Percentiles rank a stretch among this genome's conserved stretches.
These are phyloP conservation scores for Meloidogyne floridensis DNA, from an alignment of 1,140 invertebrate species.

Conservation along the genomic window DNA sequence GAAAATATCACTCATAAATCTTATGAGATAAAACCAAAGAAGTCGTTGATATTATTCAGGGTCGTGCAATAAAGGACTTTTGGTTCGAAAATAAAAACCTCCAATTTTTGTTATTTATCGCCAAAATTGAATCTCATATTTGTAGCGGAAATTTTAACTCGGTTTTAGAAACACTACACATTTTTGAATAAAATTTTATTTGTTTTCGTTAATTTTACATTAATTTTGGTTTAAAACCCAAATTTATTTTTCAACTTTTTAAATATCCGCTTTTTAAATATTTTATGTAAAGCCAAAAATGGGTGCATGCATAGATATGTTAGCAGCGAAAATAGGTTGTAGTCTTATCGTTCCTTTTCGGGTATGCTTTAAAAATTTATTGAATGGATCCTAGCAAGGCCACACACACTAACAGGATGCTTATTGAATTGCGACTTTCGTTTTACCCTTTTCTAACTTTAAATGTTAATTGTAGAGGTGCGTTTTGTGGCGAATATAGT, in stretches of 20 bases:
- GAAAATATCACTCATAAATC: slow-evolving; percentile 1
- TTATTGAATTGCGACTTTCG: too few species aligned
- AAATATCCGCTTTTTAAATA: background rate
- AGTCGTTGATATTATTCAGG: background rate
- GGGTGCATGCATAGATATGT: background rate
- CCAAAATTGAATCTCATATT: background rate
- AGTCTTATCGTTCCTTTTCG: background rate
- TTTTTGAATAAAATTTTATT: slow-evolving; percentile 3
- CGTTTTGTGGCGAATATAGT: background rate
- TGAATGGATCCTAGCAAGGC: background rate
- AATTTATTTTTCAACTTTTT: background rate
- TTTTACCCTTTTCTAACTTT: too few species aligned
- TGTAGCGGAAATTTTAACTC: background rate
- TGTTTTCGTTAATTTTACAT: background rate
- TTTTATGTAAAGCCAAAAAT: background rate
- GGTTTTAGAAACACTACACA: background rate
- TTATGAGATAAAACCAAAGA: slow-evolving; percentile 4
- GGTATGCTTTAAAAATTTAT: background rate
- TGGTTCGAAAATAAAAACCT: background rate
- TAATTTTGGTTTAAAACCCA: background rate
- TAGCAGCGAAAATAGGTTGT: background rate
- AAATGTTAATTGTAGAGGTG: background rate
- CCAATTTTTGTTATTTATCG: background rate
- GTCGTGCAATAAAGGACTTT: background rate
- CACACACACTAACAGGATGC: too few species aligned